These are phyloP conservation scores for Diaprepes abbreviatus DNA, from an alignment of 2,888 invertebrate genomes.

Conservation along the genomic window DNA sequence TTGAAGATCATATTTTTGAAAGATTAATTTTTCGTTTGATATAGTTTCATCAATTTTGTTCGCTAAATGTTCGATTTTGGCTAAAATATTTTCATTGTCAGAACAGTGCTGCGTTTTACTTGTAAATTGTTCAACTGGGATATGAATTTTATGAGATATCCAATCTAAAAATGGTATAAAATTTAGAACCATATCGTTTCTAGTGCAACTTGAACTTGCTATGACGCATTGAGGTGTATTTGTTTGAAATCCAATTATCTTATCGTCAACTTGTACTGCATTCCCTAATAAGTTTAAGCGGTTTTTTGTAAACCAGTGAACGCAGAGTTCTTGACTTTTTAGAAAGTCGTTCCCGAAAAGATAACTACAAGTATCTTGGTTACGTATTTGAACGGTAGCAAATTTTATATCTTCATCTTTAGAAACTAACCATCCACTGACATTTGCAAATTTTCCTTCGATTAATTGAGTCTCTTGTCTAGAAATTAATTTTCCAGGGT, in stretches of 20 bases:
- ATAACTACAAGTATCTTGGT: constrained; percentile 20
- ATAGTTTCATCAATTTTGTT: neutral
- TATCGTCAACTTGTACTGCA: constrained; percentile 3
- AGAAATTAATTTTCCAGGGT: constrained; percentile 17
- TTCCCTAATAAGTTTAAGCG: constrained; percentile 24
- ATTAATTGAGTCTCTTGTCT: constrained; percentile 2
- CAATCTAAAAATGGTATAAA: constrained; percentile 24
- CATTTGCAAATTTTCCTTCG: constrained; percentile 1
- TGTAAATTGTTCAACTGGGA: constrained; percentile 11
- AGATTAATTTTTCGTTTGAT: neutral
- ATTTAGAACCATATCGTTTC: constrained; percentile 23
- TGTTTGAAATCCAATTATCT: constrained; percentile 32
- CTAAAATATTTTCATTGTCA: neutral
- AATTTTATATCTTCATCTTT: constrained; percentile 9
- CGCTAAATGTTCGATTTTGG: neutral
- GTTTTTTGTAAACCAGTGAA: constrained; percentile 3
- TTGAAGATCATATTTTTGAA: neutral
- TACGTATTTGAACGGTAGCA: constrained; percentile 15
- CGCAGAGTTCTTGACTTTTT: constrained; percentile 26
- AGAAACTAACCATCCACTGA: constrained; percentile 15
- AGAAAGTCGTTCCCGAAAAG: constrained; percentile 12
- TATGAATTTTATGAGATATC: constrained; percentile 5
- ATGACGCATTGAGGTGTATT: neutral
- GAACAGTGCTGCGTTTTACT: neutral
- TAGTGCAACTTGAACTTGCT: neutral